Evolutionary conservation across 2,113 vertebrate genomes (phyloP).

Genomic region (Hiodon tergisus): DNA sequence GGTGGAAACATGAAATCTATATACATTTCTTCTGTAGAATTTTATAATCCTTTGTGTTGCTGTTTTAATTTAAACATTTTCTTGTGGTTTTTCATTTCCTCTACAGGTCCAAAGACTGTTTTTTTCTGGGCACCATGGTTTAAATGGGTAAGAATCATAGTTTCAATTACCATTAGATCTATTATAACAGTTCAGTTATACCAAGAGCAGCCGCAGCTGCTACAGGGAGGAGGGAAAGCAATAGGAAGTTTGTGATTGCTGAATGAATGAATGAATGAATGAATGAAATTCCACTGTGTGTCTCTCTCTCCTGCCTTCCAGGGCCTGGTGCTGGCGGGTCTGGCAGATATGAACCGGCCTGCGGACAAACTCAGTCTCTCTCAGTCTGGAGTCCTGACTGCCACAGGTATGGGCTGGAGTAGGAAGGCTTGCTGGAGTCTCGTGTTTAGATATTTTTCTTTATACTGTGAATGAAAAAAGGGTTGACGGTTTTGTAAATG

Average conservation of each 20-base stretch:
- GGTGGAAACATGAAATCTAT: no score
- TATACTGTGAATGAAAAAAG: not conserved
- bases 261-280: not conserved
- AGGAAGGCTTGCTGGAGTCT: no score
- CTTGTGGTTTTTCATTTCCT: not conserved
- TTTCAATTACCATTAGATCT: not conserved
- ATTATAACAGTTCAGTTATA: not conserved
- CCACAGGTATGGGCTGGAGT: slow-evolving; percentile 64
- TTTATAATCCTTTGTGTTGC: no score
- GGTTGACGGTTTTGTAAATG: no score
- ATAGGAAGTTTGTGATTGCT: not conserved
- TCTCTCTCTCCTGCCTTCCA: slow-evolving; percentile 31
- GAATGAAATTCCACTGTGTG: not conserved
- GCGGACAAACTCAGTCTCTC: slow-evolving; percentile 79
- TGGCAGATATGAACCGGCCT: slow-evolving; percentile 81
- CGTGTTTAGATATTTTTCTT: not conserved
- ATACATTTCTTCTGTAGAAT: no score
- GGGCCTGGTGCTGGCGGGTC: slow-evolving; percentile 76
- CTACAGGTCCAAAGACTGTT: slow-evolving; percentile 78
- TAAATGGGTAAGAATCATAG: slow-evolving; percentile 77
- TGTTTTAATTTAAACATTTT: no score
- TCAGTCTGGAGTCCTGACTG: slow-evolving; percentile 75
- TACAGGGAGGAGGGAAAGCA: not conserved
- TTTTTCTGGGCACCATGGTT: slow-evolving; percentile 87
- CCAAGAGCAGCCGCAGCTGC: not conserved